Percentiles rank a stretch among this genome's conserved stretches.
phyloP scores from a whole-genome alignment of 2,888 invertebrate genomes.

The Thereva unica region DNA sequence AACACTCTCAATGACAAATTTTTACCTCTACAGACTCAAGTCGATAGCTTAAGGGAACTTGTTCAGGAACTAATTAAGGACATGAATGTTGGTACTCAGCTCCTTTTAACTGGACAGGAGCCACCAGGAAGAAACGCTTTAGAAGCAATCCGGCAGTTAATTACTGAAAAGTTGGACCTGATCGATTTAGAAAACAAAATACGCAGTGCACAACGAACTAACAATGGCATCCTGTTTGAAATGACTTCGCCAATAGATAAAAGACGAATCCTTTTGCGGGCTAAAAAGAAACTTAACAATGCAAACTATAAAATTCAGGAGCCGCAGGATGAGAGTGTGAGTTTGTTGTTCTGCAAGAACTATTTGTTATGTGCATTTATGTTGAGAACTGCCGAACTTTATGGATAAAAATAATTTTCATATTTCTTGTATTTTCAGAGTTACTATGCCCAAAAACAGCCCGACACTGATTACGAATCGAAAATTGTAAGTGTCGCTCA shows the following conservation, averaged over 20 bases:
- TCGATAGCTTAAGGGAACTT: constrained; percentile 32
- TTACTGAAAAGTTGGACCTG: constrained; percentile 36
- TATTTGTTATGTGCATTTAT: no score
- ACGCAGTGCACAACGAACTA: constrained; percentile 20
- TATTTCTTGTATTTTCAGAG: no score
- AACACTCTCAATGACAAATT: constrained; percentile 13
- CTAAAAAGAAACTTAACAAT: constrained; percentile 21
- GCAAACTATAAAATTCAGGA: constrained; percentile 34
- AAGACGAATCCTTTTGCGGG: constrained; percentile 33
- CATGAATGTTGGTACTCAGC: constrained; percentile 36
- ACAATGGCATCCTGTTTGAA: constrained; percentile 36
- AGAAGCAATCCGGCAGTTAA: constrained; percentile 35
- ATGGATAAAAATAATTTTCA: no score
- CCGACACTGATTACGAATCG: no score
- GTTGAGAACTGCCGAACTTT: no score
- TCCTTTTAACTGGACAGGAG: constrained; percentile 33
- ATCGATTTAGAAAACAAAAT: constrained; percentile 37
- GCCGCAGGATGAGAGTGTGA: constrained; percentile 2
- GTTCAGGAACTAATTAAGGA: constrained; percentile 27
- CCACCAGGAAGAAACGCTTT: constrained; percentile 36
- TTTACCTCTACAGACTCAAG: constrained; percentile 22
- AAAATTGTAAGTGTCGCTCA: no score
- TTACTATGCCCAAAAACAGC: no score
- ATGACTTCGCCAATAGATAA: constrained; percentile 37
- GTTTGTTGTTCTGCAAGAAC: no score